phyloP scores from a whole-genome alignment of 1,140 invertebrate genomes.

The Rhopalosiphum maidis region DNA sequence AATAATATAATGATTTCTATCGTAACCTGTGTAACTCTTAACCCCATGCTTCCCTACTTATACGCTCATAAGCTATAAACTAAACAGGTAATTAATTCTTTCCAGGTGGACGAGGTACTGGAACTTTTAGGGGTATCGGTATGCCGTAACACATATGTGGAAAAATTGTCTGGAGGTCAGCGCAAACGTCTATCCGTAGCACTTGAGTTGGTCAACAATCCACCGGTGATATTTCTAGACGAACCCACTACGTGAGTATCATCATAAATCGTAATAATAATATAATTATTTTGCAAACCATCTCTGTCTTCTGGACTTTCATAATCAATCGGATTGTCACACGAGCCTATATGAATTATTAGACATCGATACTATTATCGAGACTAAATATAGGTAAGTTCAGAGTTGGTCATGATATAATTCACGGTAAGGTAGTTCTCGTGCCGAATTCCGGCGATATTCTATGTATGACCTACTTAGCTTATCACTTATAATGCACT shows the following conservation, averaged over 20 bases:
- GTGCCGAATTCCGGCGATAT: not conserved
- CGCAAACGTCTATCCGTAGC: constrained; percentile 72
- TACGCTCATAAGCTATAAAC: not conserved
- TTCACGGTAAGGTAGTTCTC: not conserved
- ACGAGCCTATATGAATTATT: not conserved
- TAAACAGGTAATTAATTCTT: not conserved
- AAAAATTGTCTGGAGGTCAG: constrained; percentile 70
- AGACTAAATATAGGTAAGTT: not conserved
- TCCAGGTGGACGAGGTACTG: constrained; percentile 63
- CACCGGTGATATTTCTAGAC: constrained; percentile 73
- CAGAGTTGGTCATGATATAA: not conserved
- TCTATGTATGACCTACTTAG: not conserved
- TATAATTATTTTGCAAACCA: not conserved
- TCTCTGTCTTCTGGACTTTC: not conserved
- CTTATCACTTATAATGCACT: not conserved
- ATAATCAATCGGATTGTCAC: not conserved
- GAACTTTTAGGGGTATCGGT: constrained; percentile 64
- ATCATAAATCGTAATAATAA: not conserved
- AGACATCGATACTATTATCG: not conserved
- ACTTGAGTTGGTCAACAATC: constrained; percentile 72
- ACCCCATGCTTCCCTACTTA: not conserved
- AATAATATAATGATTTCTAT: too few species aligned
- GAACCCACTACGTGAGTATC: constrained; percentile 71
- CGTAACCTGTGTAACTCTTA: too few species aligned
- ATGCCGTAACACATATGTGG: constrained; percentile 66